Evolutionary conservation across 2,113 vertebrate species (phyloP), one percentile per base, ranked within the genome.

Genomic region (Lepus europaeus): DNA sequence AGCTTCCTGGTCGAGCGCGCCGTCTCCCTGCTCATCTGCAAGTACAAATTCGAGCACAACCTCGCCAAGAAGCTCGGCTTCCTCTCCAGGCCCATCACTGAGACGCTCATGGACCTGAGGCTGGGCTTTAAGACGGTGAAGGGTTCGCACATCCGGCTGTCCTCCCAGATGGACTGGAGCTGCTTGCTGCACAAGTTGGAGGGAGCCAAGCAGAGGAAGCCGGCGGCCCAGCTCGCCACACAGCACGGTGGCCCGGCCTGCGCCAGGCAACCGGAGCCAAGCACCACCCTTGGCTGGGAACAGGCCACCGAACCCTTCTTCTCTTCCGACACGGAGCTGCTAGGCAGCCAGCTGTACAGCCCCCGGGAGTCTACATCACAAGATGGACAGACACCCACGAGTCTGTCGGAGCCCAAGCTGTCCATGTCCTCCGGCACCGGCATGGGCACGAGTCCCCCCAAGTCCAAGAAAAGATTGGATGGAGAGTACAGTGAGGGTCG

Each of bases 111-210:
- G 78, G 97, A 97, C 45, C 96, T 98, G 64, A 72, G 95, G 81
- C 93, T 98, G 84, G 97, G 97, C 69, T 97, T 97, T 79, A 98
- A 94, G 96, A 95, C 94, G 39, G 19, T 98, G 77, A 95, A 95
- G 69, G 97, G 94, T 31, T 96, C 91, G 5, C 39, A 23, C 1
- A 96, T 98, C 84, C 17, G 51, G 17, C 81, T 97, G 2, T 96
- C 95, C 61, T 95, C 97, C 0, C 14, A 94, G 14, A 86, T 92
- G 1, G 27, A 97, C 91, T 97, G 97, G 97, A 77, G 11, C 68
- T 88, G 79, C 64, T n/a, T 97, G 45, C 16, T 93, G 73, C 45
- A 0, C 1, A 96, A 76, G 36, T 80, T 97, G 59, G 87, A 96
- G 73, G 83, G 96, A 53, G 74, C 79, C 0, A 19, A 87, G n/a